phyloP scores from a whole-genome alignment of 1,140 invertebrate species.

The Bombus balteatus region DNA sequence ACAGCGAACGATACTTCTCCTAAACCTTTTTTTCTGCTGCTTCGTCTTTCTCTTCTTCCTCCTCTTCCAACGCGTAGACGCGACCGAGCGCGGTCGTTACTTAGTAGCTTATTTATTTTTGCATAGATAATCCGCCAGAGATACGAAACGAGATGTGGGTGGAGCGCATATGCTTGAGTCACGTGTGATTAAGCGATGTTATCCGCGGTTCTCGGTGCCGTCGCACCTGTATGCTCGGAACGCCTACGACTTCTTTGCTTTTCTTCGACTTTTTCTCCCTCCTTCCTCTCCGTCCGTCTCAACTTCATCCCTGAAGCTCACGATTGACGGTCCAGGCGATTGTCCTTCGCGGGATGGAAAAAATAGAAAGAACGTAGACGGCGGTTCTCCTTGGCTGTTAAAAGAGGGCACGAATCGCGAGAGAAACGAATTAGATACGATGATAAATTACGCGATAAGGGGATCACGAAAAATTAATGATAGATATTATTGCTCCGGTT shows the following conservation, averaged over 20 bases:
- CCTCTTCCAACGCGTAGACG: constrained; percentile 29
- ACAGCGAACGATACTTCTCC: constrained; percentile 15
- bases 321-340: constrained; percentile 56
- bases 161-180: constrained; percentile 77
- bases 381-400: constrained; percentile 37
- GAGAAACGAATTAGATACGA: constrained; percentile 45
- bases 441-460: constrained; percentile 59
- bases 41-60: neutral
- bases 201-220: constrained; percentile 74
- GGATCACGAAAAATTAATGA: constrained; percentile 61
- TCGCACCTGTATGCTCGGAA: constrained; percentile 77
- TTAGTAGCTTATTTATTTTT: constrained; percentile 79
- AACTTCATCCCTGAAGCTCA: constrained; percentile 52
- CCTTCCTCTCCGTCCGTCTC: neutral
- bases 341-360: constrained; percentile 48
- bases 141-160: constrained; percentile 77
- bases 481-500: constrained; percentile 54
- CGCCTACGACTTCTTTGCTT: constrained; percentile 71
- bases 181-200: constrained; percentile 81
- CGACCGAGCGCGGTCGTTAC: constrained; percentile 62
- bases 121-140: constrained; percentile 79
- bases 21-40: neutral
- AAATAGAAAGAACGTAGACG: neutral
- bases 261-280: constrained; percentile 54
- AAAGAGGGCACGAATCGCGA: neutral